phyloP scores from a whole-genome alignment of 2,797 vertebrate species.

The Hozukius guyotensis region DNA sequence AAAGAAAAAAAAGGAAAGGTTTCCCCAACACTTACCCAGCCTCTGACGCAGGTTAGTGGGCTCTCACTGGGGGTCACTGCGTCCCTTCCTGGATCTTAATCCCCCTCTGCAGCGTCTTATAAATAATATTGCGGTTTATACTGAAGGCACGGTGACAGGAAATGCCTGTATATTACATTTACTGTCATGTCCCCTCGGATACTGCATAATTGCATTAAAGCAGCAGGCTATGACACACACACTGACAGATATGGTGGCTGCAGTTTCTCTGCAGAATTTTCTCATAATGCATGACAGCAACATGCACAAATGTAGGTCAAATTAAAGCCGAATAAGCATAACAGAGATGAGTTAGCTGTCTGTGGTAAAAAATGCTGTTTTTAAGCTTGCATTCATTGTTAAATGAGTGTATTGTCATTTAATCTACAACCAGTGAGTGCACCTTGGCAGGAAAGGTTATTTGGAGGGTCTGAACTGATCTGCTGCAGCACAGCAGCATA shows the following conservation, averaged over 20 bases:
- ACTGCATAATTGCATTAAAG: not conserved
- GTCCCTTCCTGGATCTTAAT: slow-evolving; percentile 22
- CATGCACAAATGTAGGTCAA: slow-evolving; percentile 46
- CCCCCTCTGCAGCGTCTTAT: not conserved
- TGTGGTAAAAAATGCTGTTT: not conserved
- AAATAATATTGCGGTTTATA: slow-evolving; percentile 1
- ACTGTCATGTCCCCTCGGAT: not conserved
- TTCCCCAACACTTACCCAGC: slow-evolving; percentile 38
- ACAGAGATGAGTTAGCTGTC: not conserved
- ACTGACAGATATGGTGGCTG: not conserved
- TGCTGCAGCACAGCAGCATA: not conserved
- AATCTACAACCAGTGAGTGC: not conserved
- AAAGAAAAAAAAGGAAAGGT: not conserved
- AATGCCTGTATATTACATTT: not conserved
- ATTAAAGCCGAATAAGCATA: slow-evolving; percentile 31
- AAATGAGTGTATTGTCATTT: not conserved
- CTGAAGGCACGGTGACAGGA: slow-evolving; percentile 40
- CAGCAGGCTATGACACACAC: not conserved
- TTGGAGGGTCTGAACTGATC: too few species aligned
- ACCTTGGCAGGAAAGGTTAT: not conserved
- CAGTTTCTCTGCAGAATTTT: not conserved
- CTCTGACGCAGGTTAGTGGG: slow-evolving; percentile 41
- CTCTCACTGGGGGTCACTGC: slow-evolving; percentile 1
- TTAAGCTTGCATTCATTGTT: not conserved
- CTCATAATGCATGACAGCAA: not conserved